phyloP scores from a whole-genome alignment of 2,113 vertebrate species.

The Colistium nudipinnis region DNA sequence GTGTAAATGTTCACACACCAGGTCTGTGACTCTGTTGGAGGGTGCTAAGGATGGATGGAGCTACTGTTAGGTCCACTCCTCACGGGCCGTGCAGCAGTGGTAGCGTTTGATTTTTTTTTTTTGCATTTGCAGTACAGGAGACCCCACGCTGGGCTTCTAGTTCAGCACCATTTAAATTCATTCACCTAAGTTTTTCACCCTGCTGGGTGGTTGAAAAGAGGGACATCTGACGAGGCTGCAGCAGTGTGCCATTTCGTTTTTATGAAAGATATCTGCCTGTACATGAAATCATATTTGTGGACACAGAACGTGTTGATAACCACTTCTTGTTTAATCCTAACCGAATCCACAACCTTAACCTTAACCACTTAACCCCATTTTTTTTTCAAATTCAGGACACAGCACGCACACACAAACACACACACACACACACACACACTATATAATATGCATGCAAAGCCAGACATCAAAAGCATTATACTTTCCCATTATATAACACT shows the following conservation, averaged over 20 bases:
- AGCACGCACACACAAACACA: neutral
- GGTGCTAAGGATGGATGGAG: slow-evolving; percentile 52
- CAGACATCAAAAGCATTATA: slow-evolving; percentile 21
- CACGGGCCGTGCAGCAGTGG: slow-evolving; percentile 41
- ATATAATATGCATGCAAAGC: neutral
- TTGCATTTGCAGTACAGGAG: slow-evolving; percentile 33
- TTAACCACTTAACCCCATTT: neutral
- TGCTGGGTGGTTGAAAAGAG: slow-evolving; percentile 30
- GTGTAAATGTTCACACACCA: slow-evolving; percentile 42
- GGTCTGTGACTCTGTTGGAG: slow-evolving; percentile 45
- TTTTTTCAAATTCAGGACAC: neutral
- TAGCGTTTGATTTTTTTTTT: slow-evolving; percentile 50
- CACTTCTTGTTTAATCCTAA: neutral
- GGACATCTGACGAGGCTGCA: slow-evolving; percentile 18
- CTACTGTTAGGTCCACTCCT: slow-evolving; percentile 22
- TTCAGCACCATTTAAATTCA: slow-evolving; percentile 46
- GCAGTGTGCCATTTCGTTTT: slow-evolving; percentile 5
- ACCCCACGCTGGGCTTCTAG: slow-evolving; percentile 44
- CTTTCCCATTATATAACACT: slow-evolving; percentile 35
- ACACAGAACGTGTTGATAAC: neutral
- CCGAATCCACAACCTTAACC: no score
- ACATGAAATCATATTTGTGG: no score
- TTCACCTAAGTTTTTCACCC: slow-evolving; percentile 43
- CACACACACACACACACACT: neutral
- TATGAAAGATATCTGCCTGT: slow-evolving; percentile 1